phyloP scores from a whole-genome alignment of 2,113 vertebrate species.

The Microtus richardsoni region DNA sequence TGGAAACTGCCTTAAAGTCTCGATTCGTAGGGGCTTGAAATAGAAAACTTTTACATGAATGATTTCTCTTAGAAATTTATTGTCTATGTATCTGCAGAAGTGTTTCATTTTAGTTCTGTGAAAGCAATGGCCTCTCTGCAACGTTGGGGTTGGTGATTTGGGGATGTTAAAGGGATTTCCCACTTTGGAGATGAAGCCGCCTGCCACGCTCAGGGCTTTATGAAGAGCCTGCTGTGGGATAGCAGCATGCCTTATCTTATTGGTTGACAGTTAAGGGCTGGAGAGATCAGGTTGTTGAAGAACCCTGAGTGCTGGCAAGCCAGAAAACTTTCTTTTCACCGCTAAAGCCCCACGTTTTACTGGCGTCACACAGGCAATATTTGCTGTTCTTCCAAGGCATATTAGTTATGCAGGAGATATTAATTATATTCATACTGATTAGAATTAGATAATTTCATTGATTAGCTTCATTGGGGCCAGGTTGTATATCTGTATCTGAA shows the following conservation, averaged over 20 bases:
- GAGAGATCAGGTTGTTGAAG: conserved; percentile 15
- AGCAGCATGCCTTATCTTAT: conserved; percentile 18
- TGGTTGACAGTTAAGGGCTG: conserved; percentile 29
- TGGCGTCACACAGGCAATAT: not conserved
- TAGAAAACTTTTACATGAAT: conserved; percentile 23
- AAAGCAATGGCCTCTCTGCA: not conserved
- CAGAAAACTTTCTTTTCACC: conserved; percentile 4
- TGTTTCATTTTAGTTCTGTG: conserved; percentile 55
- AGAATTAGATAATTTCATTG: not conserved
- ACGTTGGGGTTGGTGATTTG: conserved; percentile 54
- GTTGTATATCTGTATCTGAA: not conserved
- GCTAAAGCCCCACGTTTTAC: not conserved
- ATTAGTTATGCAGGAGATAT: not conserved
- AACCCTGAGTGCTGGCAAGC: not conserved
- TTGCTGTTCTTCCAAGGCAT: not conserved
- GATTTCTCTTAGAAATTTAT: conserved; percentile 39
- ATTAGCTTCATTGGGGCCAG: not conserved
- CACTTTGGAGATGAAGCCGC: conserved; percentile 28
- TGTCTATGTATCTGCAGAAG: conserved; percentile 22
- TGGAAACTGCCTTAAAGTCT: not conserved
- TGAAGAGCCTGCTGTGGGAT: not conserved
- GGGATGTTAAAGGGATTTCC: conserved; percentile 48
- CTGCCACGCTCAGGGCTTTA: not conserved
- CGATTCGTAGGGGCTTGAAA: conserved; percentile 27
- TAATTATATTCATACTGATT: conserved; percentile 12